A percentile compares a stretch with the other conserved stretches of the same genome.
phyloP scores from a whole-genome alignment of 2,113 vertebrate genomes.

The Guaruba guarouba region DNA sequence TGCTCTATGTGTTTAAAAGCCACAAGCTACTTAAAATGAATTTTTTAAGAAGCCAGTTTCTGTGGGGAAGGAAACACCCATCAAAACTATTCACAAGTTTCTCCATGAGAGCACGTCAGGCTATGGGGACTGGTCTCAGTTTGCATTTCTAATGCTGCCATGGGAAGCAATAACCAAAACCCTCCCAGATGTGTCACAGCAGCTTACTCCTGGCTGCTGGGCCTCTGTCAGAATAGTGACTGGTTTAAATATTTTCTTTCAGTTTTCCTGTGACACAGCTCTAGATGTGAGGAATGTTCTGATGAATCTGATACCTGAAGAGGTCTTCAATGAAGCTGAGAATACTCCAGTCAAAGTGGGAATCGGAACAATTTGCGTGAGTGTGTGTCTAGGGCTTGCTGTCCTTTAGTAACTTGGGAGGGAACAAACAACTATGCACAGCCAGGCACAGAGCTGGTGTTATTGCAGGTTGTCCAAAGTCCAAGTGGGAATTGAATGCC shows the following conservation, averaged over 20 bases:
- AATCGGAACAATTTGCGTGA: not conserved
- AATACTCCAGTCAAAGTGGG: not conserved
- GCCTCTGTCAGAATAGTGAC: not conserved
- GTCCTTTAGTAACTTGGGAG: rapidly evolving
- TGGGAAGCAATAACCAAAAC: not conserved
- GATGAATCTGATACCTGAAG: not conserved
- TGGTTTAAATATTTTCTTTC: not conserved
- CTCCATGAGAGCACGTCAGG: rapidly evolving
- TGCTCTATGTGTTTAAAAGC: not conserved
- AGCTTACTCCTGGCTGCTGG: not conserved
- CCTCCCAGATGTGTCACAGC: not conserved
- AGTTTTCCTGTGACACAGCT: not conserved
- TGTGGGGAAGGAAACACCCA: not conserved
- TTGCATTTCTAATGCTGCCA: not conserved
- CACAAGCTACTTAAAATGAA: not conserved
- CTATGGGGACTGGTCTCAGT: not conserved
- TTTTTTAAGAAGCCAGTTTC: not conserved
- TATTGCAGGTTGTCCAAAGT: not conserved
- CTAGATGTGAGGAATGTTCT: not conserved
- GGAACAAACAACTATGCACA: not conserved
- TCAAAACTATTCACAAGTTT: not conserved
- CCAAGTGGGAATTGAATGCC: not conserved
- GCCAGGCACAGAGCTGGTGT: not conserved
- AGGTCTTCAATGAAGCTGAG: not conserved
- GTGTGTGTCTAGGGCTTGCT: not conserved